Evolutionary conservation across 2,797 vertebrate genomes (phyloP).

Genomic region (Amphiprion clarkii): DNA sequence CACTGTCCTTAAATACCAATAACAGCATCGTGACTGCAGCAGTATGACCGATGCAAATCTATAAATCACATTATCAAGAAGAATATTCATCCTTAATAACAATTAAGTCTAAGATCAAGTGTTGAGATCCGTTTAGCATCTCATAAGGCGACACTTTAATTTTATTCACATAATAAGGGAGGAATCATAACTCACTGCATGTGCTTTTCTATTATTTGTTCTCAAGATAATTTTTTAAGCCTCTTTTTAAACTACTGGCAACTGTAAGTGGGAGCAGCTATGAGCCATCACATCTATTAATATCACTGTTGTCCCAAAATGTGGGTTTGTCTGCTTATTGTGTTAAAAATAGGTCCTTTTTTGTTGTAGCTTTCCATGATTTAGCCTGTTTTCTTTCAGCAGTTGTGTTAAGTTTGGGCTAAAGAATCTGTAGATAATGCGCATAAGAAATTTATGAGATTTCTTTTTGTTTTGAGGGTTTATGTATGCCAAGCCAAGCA

Average conservation of each 20-base stretch:
- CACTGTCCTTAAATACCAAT: too few species aligned
- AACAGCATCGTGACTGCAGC: too few species aligned
- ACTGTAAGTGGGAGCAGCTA: not conserved
- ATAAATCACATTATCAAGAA: not conserved
- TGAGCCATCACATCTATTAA: slow-evolving; percentile 4
- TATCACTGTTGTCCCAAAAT: slow-evolving; percentile 5
- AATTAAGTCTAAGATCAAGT: not conserved
- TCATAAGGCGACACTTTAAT: not conserved
- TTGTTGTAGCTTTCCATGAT: not conserved
- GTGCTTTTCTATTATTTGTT: not conserved
- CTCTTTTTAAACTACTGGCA: slow-evolving; percentile 1
- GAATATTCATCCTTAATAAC: not conserved
- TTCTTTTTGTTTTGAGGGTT: not conserved
- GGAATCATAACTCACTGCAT: not conserved
- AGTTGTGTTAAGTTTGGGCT: not conserved
- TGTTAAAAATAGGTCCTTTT: not conserved
- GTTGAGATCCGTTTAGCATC: not conserved
- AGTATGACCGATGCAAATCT: too few species aligned
- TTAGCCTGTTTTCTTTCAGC: not conserved
- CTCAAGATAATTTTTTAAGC: not conserved
- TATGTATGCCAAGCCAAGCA: not conserved
- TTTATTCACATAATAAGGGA: not conserved
- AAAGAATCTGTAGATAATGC: not conserved
- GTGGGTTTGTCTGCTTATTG: not conserved
- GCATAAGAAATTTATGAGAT: slow-evolving; percentile 3